Evolutionary conservation across 2,797 vertebrate genomes (phyloP), one percentile per base, ranked within the genome.

Genomic region (Lutjanus argentimaculatus): DNA sequence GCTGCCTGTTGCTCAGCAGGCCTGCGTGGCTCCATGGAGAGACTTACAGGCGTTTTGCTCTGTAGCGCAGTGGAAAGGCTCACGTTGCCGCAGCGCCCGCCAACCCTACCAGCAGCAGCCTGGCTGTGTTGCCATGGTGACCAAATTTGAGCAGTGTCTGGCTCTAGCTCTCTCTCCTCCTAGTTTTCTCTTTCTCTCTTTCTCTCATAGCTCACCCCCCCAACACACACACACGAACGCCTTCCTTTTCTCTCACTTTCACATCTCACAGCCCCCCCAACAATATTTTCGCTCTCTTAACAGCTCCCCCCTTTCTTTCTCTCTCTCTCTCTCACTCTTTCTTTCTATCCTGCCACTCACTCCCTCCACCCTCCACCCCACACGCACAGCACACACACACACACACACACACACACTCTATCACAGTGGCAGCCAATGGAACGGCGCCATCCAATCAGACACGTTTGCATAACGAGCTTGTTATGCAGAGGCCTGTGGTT

Each of bases 401-500:
- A n/a, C 55, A 42, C 71, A 52, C 64, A 76, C 72, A 56, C 62
- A 57, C 84, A 78, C 81, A 64, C 88, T 82, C 82, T 72, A 78
- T 87, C 90, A 88, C 93, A 90, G 91, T 91, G 88, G 89, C 94
- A 95, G 93, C 94, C 95, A 95, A 94, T 96, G 93, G 94, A 95
- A 91, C 85, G 7, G 88, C 73, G 92, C 94, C 94, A 95, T 94
- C 95, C 95, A 96, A 96, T 96, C 95, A 96, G 88, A 91, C n/a
- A 61, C 92, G 91, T 96, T 95, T 95, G 95, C 96, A 96, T 96
- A 96, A 96, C 94, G 92, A 96, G 95, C 95, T 95, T 93, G 93
- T 96, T 96, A 95, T 95, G 95, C 93, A 93, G 93, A 92, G 93
- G 92, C 94, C 94, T 90, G 92, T 94, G 93, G 91, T 94, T 94